Evolutionary conservation across 2,888 invertebrate species (phyloP), one percentile per base, ranked within the genome.

Genomic region (Dorcus hopei): DNA sequence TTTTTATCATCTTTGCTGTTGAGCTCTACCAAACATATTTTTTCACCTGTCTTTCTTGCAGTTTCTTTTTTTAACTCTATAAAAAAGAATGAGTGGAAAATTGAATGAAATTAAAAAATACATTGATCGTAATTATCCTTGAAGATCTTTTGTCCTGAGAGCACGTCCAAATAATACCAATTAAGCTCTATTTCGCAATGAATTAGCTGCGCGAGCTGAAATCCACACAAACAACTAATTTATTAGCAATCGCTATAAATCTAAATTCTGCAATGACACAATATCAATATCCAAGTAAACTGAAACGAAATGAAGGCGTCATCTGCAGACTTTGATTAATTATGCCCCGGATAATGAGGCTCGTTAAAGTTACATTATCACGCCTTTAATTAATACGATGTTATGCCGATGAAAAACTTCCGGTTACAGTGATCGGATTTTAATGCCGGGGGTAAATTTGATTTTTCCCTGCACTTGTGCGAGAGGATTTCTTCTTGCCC

Each of bases 281-380:
- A 53, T 54, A 58, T 58, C 53, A 53, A 52, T 58, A 58, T 49
- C 54, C 43, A 45, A 52, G 53, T 48, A 54, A 58, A 54, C 57
- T 49, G 58, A 61, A 60, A 38, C 62, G 62, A 61, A 66, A 66
- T 58, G 61, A 59, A 61, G 65, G 68, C 71, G 70, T 70, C 71
- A 73, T 73, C 70, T 71, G 71, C 70, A 72, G 69, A 70, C 71
- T 59, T 72, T 73, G 70, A 70, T 70, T 71, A 72, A 70, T 72
- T 70, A 72, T 65, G 64, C 63, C 61, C 26, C 58, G 65, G 70
- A 71, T 73, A 72, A 73, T 73, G 67, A 72, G 71, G 41, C 66
- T 70, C 67, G 65, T 69, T 70, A 67, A 68, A 71, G 68, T 67
- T 67, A 67, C 69, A 69, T 70, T 71, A 70, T 70, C 66, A 56